phyloP scores from a whole-genome alignment of 2,797 vertebrate species.

The Sciaenops ocellatus region DNA sequence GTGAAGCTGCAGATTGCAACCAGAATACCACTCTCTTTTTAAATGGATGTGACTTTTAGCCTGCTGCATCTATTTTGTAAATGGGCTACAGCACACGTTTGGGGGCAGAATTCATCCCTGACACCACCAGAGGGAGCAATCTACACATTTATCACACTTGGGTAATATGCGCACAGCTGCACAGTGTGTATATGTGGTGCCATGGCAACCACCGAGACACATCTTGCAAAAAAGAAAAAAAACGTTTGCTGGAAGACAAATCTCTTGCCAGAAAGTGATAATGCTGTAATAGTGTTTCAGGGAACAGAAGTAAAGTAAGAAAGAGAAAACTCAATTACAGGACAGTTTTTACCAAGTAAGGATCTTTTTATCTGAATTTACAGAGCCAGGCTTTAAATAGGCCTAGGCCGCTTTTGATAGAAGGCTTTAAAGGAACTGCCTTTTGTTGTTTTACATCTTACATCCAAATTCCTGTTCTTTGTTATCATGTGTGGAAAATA shows the following conservation, averaged over 20 bases:
- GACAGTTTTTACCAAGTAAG: conserved; percentile 28
- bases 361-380: conserved; percentile 19
- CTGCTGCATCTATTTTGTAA: not conserved
- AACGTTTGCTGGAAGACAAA: conserved; percentile 43
- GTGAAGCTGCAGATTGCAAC: too few species aligned
- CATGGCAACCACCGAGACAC: conserved; percentile 73
- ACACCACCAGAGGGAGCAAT: conserved; percentile 77
- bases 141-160: conserved; percentile 41
- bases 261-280: conserved; percentile 62
- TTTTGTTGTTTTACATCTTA: conserved; percentile 5
- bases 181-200: conserved; percentile 43
- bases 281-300: conserved; percentile 51
- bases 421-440: not conserved
- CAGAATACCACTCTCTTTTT: too few species aligned
- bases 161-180: conserved; percentile 51
- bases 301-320: conserved; percentile 33
- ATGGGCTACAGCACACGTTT: too few species aligned
- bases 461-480: not conserved
- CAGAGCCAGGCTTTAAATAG: conserved; percentile 25
- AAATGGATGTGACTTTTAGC: too few species aligned
- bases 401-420: conserved; percentile 4
- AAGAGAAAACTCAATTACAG: conserved; percentile 23
- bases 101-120: not conserved
- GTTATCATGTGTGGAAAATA: not conserved
- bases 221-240: conserved; percentile 57